Percentiles rank a stretch among this genome's conserved stretches.
phyloP scores from a whole-genome alignment of 2,888 invertebrate genomes.

The Cylloceria caligata region DNA sequence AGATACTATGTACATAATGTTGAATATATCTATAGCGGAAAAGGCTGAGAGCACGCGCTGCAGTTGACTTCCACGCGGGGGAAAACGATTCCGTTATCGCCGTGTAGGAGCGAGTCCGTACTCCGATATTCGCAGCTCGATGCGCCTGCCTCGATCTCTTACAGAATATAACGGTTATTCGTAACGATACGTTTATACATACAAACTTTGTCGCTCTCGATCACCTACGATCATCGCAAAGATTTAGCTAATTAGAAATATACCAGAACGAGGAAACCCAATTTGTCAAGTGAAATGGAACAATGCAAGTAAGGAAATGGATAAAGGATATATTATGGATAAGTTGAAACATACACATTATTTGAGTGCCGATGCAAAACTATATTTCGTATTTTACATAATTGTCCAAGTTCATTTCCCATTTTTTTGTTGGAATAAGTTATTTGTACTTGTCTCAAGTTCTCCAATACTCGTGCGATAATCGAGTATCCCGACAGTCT shows the following conservation, averaged over 20 bases:
- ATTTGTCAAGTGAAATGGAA: conserved; percentile 1
- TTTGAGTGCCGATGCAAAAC: not conserved
- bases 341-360: not conserved
- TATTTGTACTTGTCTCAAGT: too few relatives aligned
- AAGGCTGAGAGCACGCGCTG: conserved; percentile 35
- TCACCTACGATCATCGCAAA: conserved; percentile 6
- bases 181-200: conserved; percentile 49
- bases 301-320: not conserved
- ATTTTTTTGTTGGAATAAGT: too few relatives aligned
- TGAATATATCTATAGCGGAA: conserved; percentile 20
- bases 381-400: too few relatives aligned
- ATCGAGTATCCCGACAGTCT: too few relatives aligned
- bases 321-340: not conserved
- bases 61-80: conserved; percentile 41
- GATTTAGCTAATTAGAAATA: not conserved
- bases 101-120: conserved; percentile 34
- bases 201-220: conserved; percentile 21
- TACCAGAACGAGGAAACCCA: conserved; percentile 7
- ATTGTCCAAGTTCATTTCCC: too few relatives aligned
- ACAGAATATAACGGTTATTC: conserved; percentile 60
- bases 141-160: conserved; percentile 44
- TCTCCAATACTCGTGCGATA: too few relatives aligned
- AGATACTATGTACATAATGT: not conserved
- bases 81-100: conserved; percentile 65
- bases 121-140: conserved; percentile 51